A percentile compares a stretch with the other conserved stretches of the same genome.
Evolutionary conservation across 2,797 vertebrate species (phyloP).

Genomic region (Pseudochirops cupreus): DNA sequence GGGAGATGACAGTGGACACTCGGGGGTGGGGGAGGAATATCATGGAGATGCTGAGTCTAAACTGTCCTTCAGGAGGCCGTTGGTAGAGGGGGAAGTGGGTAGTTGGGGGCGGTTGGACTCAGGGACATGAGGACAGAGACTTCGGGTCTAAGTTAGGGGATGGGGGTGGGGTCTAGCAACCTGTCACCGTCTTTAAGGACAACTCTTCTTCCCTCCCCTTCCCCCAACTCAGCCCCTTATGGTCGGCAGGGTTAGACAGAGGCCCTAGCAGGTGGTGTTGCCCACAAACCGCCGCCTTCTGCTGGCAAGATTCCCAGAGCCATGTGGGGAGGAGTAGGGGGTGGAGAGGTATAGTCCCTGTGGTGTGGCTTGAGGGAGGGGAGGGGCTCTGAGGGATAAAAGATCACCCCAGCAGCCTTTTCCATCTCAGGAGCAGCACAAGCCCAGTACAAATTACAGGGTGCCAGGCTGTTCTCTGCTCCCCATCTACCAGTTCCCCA

Average conservation of each 20-base stretch:
- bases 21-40: rapidly evolving
- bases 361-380: not conserved
- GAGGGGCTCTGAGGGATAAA: not conserved
- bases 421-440: not conserved
- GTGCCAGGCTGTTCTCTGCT: not conserved
- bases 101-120: not conserved
- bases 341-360: too few species aligned
- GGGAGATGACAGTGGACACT: not conserved
- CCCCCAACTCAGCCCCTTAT: not conserved
- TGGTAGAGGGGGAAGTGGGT: constrained; percentile 57
- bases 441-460: too few species aligned
- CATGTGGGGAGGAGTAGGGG: not conserved
- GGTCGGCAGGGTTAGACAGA: not conserved
- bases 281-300: constrained; percentile 62
- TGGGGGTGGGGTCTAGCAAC: not conserved
- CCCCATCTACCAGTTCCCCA: not conserved
- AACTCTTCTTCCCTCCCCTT: not conserved
- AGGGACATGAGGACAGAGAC: not conserved
- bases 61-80: not conserved
- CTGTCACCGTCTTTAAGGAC: not conserved
- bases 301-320: not conserved
- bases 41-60: not conserved
- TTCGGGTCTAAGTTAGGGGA: not conserved
- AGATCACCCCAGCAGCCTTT: not conserved
- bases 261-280: constrained; percentile 41